These are phyloP conservation scores for Pterobdella sp. DNA, from an alignment of 2,888 invertebrate species.

Conservation along the genomic window DNA sequence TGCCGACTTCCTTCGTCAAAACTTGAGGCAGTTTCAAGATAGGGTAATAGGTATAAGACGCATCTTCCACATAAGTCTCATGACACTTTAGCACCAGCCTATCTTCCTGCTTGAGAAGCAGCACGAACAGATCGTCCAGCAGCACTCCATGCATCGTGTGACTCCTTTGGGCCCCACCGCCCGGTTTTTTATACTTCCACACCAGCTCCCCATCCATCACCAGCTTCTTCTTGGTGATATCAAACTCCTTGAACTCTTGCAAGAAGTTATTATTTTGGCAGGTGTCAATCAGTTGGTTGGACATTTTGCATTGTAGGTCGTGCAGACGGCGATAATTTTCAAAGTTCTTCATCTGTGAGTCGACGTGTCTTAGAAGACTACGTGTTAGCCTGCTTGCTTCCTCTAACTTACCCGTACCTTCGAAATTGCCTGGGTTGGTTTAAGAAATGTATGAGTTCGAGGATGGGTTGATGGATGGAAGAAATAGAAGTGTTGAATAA, in stretches of 20 bases:
- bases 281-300: slow-evolving; percentile 42
- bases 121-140: slow-evolving; percentile 72
- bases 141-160: slow-evolving; percentile 65
- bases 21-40: slow-evolving; percentile 72
- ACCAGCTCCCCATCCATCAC: slow-evolving; percentile 24
- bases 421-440: slow-evolving; percentile 8
- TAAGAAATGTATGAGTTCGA: neutral
- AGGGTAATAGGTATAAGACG: slow-evolving; percentile 61
- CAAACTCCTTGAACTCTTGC: neutral
- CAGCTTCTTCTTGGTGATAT: slow-evolving; percentile 25
- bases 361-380: slow-evolving; percentile 20
- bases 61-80: slow-evolving; percentile 48
- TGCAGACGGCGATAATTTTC: slow-evolving; percentile 68
- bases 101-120: slow-evolving; percentile 65
- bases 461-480: neutral
- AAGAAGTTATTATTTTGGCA: neutral
- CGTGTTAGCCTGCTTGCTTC: slow-evolving; percentile 19
- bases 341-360: slow-evolving; percentile 55
- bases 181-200: slow-evolving; percentile 26
- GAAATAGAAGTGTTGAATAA: too few relatives aligned
- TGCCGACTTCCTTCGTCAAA: slow-evolving; percentile 72
- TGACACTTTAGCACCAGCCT: slow-evolving; percentile 54
- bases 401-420: slow-evolving; percentile 11
- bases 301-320: slow-evolving; percentile 61
- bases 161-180: slow-evolving; percentile 15